These are phyloP conservation scores for Lutra lutra DNA, from an alignment of 2,797 vertebrate genomes.

Conservation along the genomic window DNA sequence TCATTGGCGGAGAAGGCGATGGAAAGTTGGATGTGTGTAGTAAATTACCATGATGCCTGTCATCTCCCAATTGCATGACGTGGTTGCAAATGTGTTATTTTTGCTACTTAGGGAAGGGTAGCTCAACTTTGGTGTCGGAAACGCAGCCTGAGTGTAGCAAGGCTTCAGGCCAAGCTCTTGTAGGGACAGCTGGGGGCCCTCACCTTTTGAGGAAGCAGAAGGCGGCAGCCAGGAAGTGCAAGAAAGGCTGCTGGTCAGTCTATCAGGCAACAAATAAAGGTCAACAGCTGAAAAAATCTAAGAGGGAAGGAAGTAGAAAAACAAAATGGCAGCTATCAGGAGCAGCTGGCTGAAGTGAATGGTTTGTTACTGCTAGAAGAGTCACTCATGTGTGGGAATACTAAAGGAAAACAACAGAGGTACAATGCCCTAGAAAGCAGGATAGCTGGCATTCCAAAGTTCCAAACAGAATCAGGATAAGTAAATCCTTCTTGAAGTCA, in stretches of 20 bases:
- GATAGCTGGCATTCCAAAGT: neutral
- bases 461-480: neutral
- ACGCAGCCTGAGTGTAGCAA: neutral
- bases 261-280: neutral
- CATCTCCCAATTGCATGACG: neutral
- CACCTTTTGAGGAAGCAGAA: neutral
- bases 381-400: neutral
- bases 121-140: neutral
- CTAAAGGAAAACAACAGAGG: neutral
- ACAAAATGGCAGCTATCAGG: neutral
- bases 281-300: neutral
- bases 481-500: neutral
- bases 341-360: neutral
- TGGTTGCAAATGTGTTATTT: neutral
- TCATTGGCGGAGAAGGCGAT: neutral
- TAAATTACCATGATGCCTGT: neutral
- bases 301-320: neutral
- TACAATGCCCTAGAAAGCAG: neutral
- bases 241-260: neutral
- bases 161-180: neutral
- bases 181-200: neutral
- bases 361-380: neutral
- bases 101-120: neutral
- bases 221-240: neutral
- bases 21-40: neutral